phyloP scores from a whole-genome alignment of 2,888 invertebrate species.

The Mythimna albipuncta region DNA sequence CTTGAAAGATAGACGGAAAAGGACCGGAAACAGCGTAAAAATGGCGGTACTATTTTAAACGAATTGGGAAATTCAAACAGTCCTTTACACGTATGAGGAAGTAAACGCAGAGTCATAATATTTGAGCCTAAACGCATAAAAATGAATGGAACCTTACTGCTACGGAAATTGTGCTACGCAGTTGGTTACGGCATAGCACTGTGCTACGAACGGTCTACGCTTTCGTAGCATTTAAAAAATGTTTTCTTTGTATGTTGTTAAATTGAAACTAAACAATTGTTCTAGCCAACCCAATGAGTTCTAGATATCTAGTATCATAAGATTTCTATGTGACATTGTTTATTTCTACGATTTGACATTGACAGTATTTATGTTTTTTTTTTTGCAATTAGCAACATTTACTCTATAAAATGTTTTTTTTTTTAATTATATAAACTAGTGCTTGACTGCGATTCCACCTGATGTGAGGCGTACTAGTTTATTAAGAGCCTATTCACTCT shows the following conservation, averaged over 20 bases:
- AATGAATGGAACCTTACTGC: conserved; percentile 5
- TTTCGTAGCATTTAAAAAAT: neutral
- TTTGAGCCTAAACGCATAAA: conserved; percentile 27
- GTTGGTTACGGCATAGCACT: conserved; percentile 29
- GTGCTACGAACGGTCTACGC: conserved; percentile 17
- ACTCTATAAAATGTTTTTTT: too few species aligned
- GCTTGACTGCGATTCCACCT: too few species aligned
- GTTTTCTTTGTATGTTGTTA: neutral
- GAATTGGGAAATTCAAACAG: conserved; percentile 42
- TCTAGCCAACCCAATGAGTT: neutral
- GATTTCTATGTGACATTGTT: neutral
- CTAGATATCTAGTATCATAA: neutral
- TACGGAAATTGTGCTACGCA: conserved; percentile 3
- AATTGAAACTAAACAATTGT: neutral
- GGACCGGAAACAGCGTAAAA: conserved; percentile 36
- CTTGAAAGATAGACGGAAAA: conserved; percentile 34
- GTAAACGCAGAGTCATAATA: conserved; percentile 12
- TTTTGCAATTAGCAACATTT: too few species aligned
- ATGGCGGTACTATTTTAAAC: conserved; percentile 45
- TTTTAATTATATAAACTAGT: too few species aligned
- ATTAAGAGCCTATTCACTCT: too few species aligned
- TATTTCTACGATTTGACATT: too few species aligned
- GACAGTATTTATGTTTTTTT: too few species aligned
- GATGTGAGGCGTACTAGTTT: too few species aligned
- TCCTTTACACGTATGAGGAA: conserved; percentile 2